Conservation (phyloP, 2,113 vertebrate genomes). For the Grus americana region DNA sequence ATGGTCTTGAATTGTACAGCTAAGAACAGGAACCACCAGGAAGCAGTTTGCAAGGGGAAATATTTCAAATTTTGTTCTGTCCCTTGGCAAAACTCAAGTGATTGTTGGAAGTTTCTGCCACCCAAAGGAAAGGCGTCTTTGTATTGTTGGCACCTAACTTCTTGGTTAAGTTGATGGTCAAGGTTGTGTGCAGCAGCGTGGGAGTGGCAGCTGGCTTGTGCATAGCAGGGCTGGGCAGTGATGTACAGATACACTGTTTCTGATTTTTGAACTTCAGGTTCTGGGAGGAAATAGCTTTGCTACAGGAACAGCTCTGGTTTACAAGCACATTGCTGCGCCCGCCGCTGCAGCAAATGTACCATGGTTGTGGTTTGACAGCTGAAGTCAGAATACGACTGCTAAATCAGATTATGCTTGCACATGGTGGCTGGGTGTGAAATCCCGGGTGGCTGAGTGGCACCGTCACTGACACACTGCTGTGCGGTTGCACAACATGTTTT, state of each 20-base stretch:
- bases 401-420: not conserved
- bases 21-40: not conserved
- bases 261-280: not conserved
- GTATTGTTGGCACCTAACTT: not conserved
- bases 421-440: not conserved
- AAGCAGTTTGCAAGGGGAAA: not conserved
- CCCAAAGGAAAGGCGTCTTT: not conserved
- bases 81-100: not conserved
- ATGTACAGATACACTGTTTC: rapidly evolving
- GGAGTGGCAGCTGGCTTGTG: rapidly evolving
- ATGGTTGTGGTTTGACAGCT: constrained; percentile 32
- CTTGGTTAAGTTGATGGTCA: rapidly evolving
- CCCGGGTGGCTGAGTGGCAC: not conserved
- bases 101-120: not conserved
- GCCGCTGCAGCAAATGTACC: not conserved
- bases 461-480: rapidly evolving
- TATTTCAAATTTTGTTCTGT: not conserved
- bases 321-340: rapidly evolving
- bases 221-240: too few relatives aligned
- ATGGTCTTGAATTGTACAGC: not conserved
- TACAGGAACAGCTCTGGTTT: not conserved
- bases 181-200: not conserved
- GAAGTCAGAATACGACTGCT: not conserved
- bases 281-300: not conserved
- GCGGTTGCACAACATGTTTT: not conserved